Evolutionary conservation across 2,113 vertebrate species (phyloP).

Genomic region (Cygnus atratus): DNA sequence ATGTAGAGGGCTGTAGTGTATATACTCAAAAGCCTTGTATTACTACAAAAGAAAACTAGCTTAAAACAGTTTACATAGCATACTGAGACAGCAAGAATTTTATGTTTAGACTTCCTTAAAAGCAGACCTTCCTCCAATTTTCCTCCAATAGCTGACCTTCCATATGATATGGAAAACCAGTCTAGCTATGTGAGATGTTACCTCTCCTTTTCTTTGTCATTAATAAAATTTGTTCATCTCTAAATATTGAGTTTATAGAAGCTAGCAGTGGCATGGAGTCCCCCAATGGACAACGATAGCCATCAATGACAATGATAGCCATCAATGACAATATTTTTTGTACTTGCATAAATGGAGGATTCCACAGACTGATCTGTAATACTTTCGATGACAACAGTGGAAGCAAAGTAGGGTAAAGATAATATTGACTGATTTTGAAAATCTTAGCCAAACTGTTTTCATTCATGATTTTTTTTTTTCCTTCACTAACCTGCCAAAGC

Average conservation of each 20-base stretch:
- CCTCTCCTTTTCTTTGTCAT: not conserved
- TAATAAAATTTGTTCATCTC: not conserved
- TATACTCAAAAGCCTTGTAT: not conserved
- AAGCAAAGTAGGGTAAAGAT: not conserved
- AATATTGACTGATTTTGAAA: not conserved
- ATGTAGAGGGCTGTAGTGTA: fast-evolving
- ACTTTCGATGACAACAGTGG: not conserved
- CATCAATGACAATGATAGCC: not conserved
- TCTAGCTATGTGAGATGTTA: not conserved
- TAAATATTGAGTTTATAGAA: not conserved
- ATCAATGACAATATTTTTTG: not conserved
- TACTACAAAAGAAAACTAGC: not conserved
- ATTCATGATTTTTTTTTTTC: not conserved
- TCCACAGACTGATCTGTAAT: not conserved
- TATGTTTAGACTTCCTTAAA: not conserved
- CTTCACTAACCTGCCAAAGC: not conserved
- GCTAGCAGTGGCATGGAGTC: not conserved
- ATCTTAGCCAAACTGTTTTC: not conserved
- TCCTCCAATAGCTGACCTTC: not conserved
- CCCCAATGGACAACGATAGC: not conserved
- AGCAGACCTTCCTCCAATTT: not conserved
- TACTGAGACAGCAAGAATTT: not conserved
- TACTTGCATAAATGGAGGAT: not conserved
- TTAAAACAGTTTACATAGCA: not conserved
- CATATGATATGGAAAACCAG: not conserved